A percentile compares a stretch with the other conserved stretches of the same genome.
Conservation (phyloP, 2,888 invertebrate species). For the Mamestra brassicae region DNA sequence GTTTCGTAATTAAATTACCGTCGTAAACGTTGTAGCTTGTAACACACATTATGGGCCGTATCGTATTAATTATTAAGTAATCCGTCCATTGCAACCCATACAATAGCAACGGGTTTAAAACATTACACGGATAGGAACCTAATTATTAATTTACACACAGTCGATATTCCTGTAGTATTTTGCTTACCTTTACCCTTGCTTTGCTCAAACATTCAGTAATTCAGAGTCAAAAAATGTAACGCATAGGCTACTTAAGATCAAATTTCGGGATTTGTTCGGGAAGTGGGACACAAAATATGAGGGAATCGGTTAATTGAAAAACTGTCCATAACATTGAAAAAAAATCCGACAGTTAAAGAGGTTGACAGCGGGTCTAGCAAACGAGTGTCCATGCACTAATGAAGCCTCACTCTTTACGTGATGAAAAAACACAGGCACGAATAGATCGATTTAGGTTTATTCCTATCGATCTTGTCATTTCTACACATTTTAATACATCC, state of each 20-base stretch:
- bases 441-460: neutral
- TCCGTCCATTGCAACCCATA: conserved; percentile 18
- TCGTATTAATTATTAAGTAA: conserved; percentile 36
- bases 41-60: neutral
- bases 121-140: neutral
- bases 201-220: too few species aligned
- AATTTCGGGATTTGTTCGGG: too few species aligned
- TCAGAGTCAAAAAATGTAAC: too few species aligned
- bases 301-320: neutral
- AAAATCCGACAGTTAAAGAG: neutral
- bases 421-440: neutral
- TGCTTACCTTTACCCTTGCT: neutral
- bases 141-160: conserved; percentile 3
- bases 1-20: conserved; percentile 3
- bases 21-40: conserved; percentile 9
- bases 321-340: neutral
- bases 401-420: neutral
- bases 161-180: neutral
- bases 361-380: neutral
- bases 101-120: conserved; percentile 6
- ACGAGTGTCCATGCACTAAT: neutral
- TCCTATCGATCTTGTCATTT: neutral
- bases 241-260: too few species aligned
- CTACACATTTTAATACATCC: neutral
- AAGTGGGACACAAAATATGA: neutral